phyloP scores from a whole-genome alignment of 2,888 invertebrate genomes.

The Polia nebulosa region DNA sequence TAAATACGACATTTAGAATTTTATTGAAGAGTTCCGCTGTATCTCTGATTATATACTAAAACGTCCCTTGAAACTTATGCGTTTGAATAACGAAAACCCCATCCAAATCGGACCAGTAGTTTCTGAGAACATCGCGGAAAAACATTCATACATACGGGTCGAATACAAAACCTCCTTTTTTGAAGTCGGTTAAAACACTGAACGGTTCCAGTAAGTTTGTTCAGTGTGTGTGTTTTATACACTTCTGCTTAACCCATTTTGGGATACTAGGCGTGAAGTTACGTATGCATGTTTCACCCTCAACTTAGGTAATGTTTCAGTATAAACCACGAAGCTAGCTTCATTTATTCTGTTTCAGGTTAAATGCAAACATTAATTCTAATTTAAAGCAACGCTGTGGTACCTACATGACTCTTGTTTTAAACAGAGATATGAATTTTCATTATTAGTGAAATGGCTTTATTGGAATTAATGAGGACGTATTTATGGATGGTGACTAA shows the following conservation, averaged over 20 bases:
- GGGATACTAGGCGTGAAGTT: neutral
- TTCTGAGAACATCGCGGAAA: too few relatives aligned
- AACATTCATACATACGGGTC: too few relatives aligned
- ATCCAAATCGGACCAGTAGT: too few relatives aligned
- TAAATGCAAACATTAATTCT: constrained; percentile 36
- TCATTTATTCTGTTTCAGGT: constrained; percentile 34
- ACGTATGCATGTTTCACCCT: neutral
- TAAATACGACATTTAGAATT: too few relatives aligned
- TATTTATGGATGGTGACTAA: neutral
- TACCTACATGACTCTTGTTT: constrained; percentile 31
- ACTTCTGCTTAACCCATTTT: neutral
- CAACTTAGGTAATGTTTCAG: constrained; percentile 3
- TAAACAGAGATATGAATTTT: constrained; percentile 27
- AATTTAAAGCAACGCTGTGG: constrained; percentile 28
- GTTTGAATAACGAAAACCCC: too few relatives aligned
- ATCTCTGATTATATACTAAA: too few relatives aligned
- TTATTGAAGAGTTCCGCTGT: too few relatives aligned
- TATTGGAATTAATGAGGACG: neutral
- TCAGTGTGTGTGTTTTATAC: too few relatives aligned
- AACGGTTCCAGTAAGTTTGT: too few relatives aligned
- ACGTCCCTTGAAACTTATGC: too few relatives aligned
- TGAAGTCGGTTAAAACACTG: too few relatives aligned
- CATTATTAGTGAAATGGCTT: constrained; percentile 20
- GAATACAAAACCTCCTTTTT: neutral
- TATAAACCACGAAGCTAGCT: constrained; percentile 7